phyloP scores from a whole-genome alignment of 2,113 vertebrate genomes.

The Lophotis ruficrista region DNA sequence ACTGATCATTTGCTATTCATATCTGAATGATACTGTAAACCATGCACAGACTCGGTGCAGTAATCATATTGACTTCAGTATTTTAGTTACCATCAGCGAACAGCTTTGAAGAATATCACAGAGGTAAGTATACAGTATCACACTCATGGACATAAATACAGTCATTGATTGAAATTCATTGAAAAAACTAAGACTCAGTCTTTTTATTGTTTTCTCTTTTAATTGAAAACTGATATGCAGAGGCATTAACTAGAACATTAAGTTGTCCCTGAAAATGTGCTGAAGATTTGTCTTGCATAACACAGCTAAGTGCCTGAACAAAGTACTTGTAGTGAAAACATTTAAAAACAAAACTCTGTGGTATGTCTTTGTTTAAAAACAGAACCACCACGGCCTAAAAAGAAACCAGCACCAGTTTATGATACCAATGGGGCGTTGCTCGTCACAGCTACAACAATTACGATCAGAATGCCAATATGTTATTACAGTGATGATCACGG shows the following conservation, averaged over 20 bases:
- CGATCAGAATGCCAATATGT: slow-evolving; percentile 91
- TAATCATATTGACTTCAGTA: not conserved
- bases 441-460: slow-evolving; percentile 89
- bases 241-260: not conserved
- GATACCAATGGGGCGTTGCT: slow-evolving; percentile 83
- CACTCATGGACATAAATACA: not conserved
- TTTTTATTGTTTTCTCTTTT: not conserved
- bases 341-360: not conserved
- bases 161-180: not conserved
- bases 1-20: not conserved
- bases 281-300: not conserved
- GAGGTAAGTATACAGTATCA: not conserved
- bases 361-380: slow-evolving; percentile 69
- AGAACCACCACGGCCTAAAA: slow-evolving; percentile 86
- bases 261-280: not conserved
- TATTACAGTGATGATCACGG: slow-evolving; percentile 95
- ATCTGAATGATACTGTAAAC: not conserved
- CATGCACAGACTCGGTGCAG: not conserved
- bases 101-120: not conserved
- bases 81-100: not conserved
- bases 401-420: slow-evolving; percentile 82
- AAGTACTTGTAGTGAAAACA: not conserved
- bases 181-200: not conserved
- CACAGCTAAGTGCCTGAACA: not conserved
- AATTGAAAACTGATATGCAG: not conserved